Base-by-base conservation (phyloP, 2,888 invertebrate genomes). In the Mesoligia furuncula region DNA sequence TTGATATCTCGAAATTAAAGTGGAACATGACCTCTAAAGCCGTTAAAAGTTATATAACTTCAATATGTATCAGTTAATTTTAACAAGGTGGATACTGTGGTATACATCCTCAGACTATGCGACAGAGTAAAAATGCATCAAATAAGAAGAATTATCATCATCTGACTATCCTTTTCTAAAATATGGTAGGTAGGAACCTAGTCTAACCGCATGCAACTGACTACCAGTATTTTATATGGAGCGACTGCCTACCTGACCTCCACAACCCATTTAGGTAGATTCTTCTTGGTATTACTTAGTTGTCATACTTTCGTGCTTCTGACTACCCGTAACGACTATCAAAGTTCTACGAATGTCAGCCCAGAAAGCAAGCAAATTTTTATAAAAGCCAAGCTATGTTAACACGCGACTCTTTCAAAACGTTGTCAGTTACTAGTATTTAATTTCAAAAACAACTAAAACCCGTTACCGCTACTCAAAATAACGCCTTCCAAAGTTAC, bases 401-500 rank as follows among this genome's bases (percentile, higher is more conserved):
- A 51, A 20, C 24, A 24, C 8, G 8, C 9, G 6, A 17, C 17
- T 5, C 6, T 15, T 48, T 17, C 0, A 17, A 1, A 48, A 48
- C 6, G 13, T 45, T 45, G 15, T 45, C 17, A 51, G 13, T 48
- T 27, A 42, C 42, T 42, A 11, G 42, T 45, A 31, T 13, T 20
- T 39, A 0, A 74, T 9, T n/a, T 15, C 27, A 24, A n/a, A 45
- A 68, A 54, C 45, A 64, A 13, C 2, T 39, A 11, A 69, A 64
- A 4, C 20, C 15, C 31, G 1, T 59, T 27, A 27, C 36, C 31
- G 59, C 27, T 42, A 13, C 15, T 3, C 39, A 74, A 61, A 78
- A 72, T 31, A 70, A n/a, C 6, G 4, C 36, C 61, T 42, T 64
- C 39, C 13, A n/a, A 73, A 76, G 62, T 67, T n/a, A 80, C 59